These are phyloP conservation scores for Scomber scombrus DNA, from an alignment of 2,113 vertebrate species.

Conservation along the genomic window DNA sequence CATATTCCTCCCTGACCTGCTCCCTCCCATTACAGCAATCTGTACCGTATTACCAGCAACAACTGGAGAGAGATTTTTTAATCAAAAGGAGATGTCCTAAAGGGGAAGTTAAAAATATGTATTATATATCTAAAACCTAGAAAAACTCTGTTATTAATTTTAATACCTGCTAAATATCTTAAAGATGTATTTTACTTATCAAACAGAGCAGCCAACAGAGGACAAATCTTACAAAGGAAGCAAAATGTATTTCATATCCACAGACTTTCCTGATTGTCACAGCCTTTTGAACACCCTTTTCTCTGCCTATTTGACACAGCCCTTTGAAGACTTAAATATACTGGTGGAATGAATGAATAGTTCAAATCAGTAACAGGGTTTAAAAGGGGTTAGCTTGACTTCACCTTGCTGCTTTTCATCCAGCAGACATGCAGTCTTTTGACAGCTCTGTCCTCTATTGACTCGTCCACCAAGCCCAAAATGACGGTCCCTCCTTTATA, in stretches of 20 bases:
- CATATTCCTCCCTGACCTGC: constrained; percentile 22
- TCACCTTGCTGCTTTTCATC: constrained; percentile 67
- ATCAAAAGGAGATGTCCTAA: constrained; percentile 74
- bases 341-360: constrained; percentile 65
- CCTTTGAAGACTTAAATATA: constrained; percentile 73
- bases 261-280: constrained; percentile 70
- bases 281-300: constrained; percentile 71
- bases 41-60: constrained; percentile 64
- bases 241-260: constrained; percentile 68
- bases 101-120: constrained; percentile 63
- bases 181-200: constrained; percentile 77
- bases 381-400: constrained; percentile 71
- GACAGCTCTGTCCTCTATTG: constrained; percentile 62
- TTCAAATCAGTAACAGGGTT: constrained; percentile 77
- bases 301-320: constrained; percentile 69
- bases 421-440: constrained; percentile 54
- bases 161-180: constrained; percentile 78
- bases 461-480: constrained; percentile 42
- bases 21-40: constrained; percentile 56
- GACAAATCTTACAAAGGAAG: constrained; percentile 51
- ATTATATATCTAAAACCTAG: constrained; percentile 72
- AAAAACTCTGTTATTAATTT: constrained; percentile 74
- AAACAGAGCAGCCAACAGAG: constrained; percentile 66
- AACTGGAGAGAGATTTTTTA: constrained; percentile 73
- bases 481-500: constrained; percentile 5